phyloP scores from a whole-genome alignment of 2,113 vertebrate species.

The Dicerorhinus sumatrensis region DNA sequence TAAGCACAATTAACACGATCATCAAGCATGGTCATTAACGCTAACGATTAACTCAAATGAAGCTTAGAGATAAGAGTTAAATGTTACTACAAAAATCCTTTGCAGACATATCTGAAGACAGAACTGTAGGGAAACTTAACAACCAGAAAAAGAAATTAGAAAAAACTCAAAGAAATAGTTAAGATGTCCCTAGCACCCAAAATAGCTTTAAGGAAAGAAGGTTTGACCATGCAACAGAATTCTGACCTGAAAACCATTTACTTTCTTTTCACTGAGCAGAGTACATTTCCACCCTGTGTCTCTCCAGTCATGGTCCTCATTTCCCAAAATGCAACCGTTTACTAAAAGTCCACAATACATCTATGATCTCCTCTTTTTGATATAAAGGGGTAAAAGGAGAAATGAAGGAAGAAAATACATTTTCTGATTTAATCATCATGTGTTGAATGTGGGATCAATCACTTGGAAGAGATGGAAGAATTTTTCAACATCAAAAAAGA shows the following conservation, averaged over 20 bases:
- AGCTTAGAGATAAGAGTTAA: slow-evolving; percentile 2
- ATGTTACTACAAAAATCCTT: slow-evolving; percentile 21
- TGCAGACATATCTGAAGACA: neutral
- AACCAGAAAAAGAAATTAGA: neutral
- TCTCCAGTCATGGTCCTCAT: slow-evolving; percentile 1
- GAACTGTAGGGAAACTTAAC: neutral
- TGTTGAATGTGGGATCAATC: neutral
- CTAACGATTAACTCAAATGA: slow-evolving; percentile 39
- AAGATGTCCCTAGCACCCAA: neutral
- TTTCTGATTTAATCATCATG: slow-evolving; percentile 15
- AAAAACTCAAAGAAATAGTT: slow-evolving; percentile 29
- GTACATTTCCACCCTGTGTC: slow-evolving; percentile 19
- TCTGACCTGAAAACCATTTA: slow-evolving; percentile 43
- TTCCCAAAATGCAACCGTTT: slow-evolving; percentile 44
- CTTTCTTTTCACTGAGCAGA: slow-evolving; percentile 44
- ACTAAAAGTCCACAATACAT: neutral
- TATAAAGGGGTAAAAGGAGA: neutral
- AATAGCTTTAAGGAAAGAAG: neutral
- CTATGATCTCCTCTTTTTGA: neutral
- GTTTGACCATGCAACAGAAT: slow-evolving; percentile 28
- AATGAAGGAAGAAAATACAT: neutral
- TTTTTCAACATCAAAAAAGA: slow-evolving; percentile 50
- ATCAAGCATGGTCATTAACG: slow-evolving; percentile 25
- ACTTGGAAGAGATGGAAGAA: slow-evolving; percentile 30
- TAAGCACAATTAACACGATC: slow-evolving; percentile 32